Base-by-base conservation (phyloP, 2,113 vertebrate genomes). In the Phylloscopus trochiloides region DNA sequence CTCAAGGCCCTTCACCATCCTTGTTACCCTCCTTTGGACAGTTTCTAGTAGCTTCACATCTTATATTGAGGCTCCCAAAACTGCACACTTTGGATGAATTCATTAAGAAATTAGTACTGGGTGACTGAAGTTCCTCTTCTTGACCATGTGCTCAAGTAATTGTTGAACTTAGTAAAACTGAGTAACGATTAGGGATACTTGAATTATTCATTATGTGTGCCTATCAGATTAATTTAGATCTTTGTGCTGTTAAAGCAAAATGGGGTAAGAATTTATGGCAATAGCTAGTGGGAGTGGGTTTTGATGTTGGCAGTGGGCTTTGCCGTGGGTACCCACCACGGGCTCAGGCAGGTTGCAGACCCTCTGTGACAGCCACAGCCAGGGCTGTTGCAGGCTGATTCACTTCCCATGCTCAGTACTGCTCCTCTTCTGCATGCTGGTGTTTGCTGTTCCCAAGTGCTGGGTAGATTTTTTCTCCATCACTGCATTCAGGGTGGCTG, bases 251-350 rank as follows among this genome's bases (percentile, higher is more conserved):
- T 55, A 47, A 51, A 78, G 19, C 26, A 68, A 24, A 83, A 52
- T 26, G 11, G 12, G 9, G 14, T 59, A 45, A 59, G 34, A 20
- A 31, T 57, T 73, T 38, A 20, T 26, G 50, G 17, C 14, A 57
- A 28, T 21, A 17, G 31, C 21, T 48, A 21, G 31, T 1, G 0
- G 26, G 24, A 90, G 43, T 14, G 18, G 8, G 5, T 38, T 90
- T 84, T 3, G 0, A 10, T 67, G 32, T 12, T 68, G 38, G 8
- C 8, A 45, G 24, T 14, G 4, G 22, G 14, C 13, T 76, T 85
- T 74, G 57, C 32, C 66, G 6, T 3, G 2, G 52, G 17, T 2
- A 8, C 8, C 6, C 1, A 7, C 29, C 2, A 2, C 48, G 42
- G 65, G 14, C 25, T 70, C 1, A 1, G 21, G 38, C 9, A 40